Base-by-base conservation (phyloP, 1,140 invertebrate species). In the Micrasema longulum region DNA sequence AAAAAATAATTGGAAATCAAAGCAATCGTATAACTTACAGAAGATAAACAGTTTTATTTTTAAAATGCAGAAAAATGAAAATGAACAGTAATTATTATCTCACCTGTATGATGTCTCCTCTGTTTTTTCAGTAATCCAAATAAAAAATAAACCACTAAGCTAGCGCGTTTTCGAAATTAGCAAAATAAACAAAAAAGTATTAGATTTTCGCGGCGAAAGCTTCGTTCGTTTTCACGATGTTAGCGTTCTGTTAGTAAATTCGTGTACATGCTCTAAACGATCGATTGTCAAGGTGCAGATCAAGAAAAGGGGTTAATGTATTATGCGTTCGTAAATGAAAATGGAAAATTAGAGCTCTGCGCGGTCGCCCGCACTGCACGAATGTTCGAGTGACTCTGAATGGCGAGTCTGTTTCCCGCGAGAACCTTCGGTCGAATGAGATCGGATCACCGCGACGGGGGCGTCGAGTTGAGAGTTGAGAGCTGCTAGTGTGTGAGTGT, bases 381-480 rank as follows among this genome's bases (percentile, higher is more conserved):
- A 45, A 16, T 52, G 68, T 53, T 70, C 68, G 68, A 52, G 10
- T 63, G 68, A 64, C 68, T 70, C 57, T 70, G 57, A 36, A 2
- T 10, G 20, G 35, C 2, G 10, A 45, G 66, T 23, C 16, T n/a
- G 55, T 41, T 64, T 63, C 22, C 68, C 52, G 68, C 65, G 57
- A 55, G 69, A 75, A 71, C 53, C 65, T 64, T 75, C 55, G 69
- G 43, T 71, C 73, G 68, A 71, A 71, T 74, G 73, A 68, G 35
- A 38, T 47, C 47, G 36, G 12, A 22, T 41, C 36, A 36, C 38
- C 48, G 50, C 6, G 20, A 18, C 47, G 64, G 31, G 31, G 64
- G 64, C 64, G 64, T 12, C 26, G n/a, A 47, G 45, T 43, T 1
- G 41, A n/a, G 16, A n/a, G n/a, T n/a, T n/a, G n/a, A n/a, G n/a